Conservation (phyloP, 2,113 vertebrate species). For the Heptranchias perlo region DNA sequence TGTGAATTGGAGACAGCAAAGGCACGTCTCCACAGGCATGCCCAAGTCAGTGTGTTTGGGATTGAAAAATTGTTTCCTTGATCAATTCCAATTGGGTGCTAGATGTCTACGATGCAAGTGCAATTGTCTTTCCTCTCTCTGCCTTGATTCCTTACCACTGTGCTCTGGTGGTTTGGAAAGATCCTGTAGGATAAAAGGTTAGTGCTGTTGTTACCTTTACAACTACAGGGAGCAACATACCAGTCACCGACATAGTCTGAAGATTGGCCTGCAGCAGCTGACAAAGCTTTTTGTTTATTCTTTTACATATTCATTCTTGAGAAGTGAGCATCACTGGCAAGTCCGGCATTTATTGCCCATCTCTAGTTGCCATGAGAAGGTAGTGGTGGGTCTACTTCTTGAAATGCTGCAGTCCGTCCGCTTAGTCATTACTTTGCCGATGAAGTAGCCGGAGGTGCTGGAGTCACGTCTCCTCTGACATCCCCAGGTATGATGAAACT, state of each 20-base stretch:
- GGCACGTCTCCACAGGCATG: no score
- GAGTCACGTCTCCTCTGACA: background rate
- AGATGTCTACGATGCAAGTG: background rate
- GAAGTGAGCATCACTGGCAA: background rate
- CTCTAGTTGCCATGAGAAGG: background rate
- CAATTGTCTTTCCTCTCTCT: background rate
- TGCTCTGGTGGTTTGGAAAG: background rate
- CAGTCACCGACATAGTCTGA: background rate
- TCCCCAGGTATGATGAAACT: background rate
- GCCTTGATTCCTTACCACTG: background rate
- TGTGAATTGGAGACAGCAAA: no score
- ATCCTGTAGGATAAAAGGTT: background rate
- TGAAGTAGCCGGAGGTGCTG: background rate
- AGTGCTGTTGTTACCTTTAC: background rate
- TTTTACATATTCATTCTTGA: background rate
- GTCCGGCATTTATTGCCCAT: background rate
- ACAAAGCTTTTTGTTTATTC: background rate
- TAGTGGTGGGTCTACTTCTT: background rate
- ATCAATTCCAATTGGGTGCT: background rate
- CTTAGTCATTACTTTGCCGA: background rate
- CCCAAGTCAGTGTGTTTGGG: no score
- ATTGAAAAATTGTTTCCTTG: no score
- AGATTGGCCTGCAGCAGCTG: no score
- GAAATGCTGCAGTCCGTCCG: background rate
- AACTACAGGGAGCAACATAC: background rate